phyloP scores from a whole-genome alignment of 2,113 vertebrate species.

The Chinchilla lanigera region DNA sequence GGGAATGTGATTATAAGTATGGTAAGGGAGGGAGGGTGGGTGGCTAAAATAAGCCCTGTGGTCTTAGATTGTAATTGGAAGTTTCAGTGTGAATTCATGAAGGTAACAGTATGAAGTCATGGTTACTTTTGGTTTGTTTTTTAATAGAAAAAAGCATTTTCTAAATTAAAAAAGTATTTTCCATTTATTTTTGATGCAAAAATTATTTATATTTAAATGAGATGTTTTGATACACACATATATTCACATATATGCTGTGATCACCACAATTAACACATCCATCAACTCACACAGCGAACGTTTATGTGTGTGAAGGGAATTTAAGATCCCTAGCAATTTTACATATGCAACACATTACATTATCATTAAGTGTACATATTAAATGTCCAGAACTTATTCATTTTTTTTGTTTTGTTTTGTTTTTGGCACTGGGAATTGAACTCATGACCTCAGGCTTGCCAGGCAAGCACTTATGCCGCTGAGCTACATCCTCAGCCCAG shows the following conservation, averaged over 20 bases:
- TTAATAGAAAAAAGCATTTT: background rate
- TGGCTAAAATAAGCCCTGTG: background rate
- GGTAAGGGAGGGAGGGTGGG: background rate
- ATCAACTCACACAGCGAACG: background rate
- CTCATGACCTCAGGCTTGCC: too few relatives aligned
- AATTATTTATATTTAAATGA: background rate
- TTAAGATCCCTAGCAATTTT: background rate
- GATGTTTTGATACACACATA: background rate
- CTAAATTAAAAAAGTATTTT: background rate
- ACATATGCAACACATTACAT: background rate
- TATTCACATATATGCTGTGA: background rate
- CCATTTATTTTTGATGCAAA: background rate
- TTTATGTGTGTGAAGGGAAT: background rate
- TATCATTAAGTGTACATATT: background rate
- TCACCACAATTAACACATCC: background rate
- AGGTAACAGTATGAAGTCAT: background rate
- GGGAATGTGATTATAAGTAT: background rate
- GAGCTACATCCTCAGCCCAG: too few relatives aligned
- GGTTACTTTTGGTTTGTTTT: background rate
- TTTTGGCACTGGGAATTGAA: too few relatives aligned
- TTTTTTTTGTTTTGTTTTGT: too few relatives aligned
- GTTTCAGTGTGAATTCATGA: constrained; percentile 7
- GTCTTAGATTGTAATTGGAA: background rate
- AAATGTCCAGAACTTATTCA: background rate
- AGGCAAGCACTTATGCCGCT: too few relatives aligned